phyloP scores from a whole-genome alignment of 2,888 invertebrate species.

The Xylophagus ater region DNA sequence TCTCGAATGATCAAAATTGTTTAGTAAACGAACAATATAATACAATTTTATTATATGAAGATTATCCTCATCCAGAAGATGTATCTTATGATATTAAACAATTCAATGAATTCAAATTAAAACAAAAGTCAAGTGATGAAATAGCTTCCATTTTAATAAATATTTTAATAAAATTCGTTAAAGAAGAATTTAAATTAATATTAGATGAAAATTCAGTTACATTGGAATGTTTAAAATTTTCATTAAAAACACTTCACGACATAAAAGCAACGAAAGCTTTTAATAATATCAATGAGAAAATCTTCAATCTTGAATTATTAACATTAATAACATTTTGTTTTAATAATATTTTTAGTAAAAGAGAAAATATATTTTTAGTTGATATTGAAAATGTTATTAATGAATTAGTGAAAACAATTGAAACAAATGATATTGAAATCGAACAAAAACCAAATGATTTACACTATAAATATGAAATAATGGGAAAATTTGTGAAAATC shows the following conservation, averaged over 20 bases:
- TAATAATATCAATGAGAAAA: conserved; percentile 23
- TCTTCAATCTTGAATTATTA: conserved; percentile 31
- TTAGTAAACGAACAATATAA: no score
- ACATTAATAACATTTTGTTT: conserved; percentile 29
- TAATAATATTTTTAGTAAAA: conserved; percentile 30
- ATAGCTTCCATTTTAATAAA: conserved; percentile 32
- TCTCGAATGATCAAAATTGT: no score
- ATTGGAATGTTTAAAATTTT: conserved; percentile 31
- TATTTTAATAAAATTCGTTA: conserved; percentile 29
- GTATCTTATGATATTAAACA: conserved; percentile 4
- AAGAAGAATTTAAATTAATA: conserved; percentile 25
- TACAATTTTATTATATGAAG: no score
- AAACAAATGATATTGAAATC: background rate
- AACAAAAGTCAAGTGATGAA: conserved; percentile 30
- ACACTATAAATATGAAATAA: background rate
- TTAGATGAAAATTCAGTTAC: conserved; percentile 28
- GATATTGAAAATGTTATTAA: conserved; percentile 28
- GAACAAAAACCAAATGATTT: background rate
- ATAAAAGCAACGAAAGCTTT: conserved; percentile 17
- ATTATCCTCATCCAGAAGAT: conserved; percentile 3
- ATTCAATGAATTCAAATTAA: conserved; percentile 21
- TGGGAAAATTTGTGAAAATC: background rate
- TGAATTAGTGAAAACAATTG: conserved; percentile 17
- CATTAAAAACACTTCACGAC: conserved; percentile 27
- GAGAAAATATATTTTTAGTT: conserved; percentile 23